Base-by-base conservation (phyloP, 2,888 invertebrate genomes). In the Drosophila niveifrons region DNA sequence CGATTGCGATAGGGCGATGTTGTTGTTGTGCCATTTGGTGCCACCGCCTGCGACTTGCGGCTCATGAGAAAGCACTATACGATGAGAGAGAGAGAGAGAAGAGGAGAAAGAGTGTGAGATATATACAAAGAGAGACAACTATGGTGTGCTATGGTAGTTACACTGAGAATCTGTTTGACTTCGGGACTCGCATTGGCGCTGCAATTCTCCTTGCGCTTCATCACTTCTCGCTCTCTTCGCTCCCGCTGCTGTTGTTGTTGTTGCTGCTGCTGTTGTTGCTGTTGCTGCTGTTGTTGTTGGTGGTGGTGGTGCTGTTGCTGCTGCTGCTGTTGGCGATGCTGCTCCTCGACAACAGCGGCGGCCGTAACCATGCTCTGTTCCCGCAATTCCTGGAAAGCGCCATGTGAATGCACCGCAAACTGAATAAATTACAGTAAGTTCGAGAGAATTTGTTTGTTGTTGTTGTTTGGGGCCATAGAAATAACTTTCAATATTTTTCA, bases 151-250 rank as follows among this genome's bases (percentile, higher is more conserved):
- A 72, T 36, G 39, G 8, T 53, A 72, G 76, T 89, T 91, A 96
- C 97, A 94, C 98, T 98, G 86, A 98, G 94, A 90, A 97, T 97
- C 93, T 98, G 98, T 93, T 98, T 99, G 90, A 99, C 99, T 93
- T 98, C 98, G 18, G 97, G 96, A 78, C 98, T 98, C 78, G 99
- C 98, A 90, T 98, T 96, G 63, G 98, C 98, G 93, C 98, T 98
- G 93, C 98, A 97, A 92, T 98, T 98, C 91, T 98, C 98, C 93
- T 98, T 97, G 92, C 98, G 98, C 93, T 98, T 97, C 88, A 98
- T 94, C 78, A 96, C 96, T 90, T 98, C 97, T 80, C 97, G 94
- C 87, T 97, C 97, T 72, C 97, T 94, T 92, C 97, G 97, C 88
- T 95, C 92, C 91, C 96, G 95, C 1, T 90, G 82, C 84, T 96